Evolutionary conservation across 2,113 vertebrate genomes (phyloP).

Genomic region (Zootoca vivipara): DNA sequence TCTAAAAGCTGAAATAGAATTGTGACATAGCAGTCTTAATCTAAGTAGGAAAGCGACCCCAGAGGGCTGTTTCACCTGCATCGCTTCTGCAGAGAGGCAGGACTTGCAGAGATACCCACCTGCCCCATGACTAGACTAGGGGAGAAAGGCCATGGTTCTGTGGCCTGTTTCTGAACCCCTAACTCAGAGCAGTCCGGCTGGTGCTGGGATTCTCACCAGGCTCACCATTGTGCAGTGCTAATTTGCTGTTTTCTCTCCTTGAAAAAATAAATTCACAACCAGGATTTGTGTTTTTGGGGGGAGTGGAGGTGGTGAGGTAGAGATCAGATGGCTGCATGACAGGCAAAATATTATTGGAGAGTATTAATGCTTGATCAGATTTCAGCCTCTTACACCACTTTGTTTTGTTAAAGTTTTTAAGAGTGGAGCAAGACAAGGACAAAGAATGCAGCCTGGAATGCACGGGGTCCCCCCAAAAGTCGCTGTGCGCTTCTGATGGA

Average conservation of each 20-base stretch:
- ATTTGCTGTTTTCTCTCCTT: not conserved
- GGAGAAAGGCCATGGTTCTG: not conserved
- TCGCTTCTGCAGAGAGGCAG: not conserved
- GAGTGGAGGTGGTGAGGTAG: too few species aligned
- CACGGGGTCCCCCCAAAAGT: constrained; percentile 83
- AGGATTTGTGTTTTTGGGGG: not conserved
- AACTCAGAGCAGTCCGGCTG: not conserved
- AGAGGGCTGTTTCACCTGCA: not conserved
- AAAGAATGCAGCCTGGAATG: constrained; percentile 94
- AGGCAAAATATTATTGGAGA: not conserved
- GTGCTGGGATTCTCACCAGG: not conserved
- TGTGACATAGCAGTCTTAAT: not conserved
- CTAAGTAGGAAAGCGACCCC: not conserved
- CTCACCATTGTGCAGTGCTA: not conserved
- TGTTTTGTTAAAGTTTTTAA: constrained; percentile 82
- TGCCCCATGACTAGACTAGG: not conserved
- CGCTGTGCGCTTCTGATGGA: constrained; percentile 93
- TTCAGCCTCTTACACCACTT: constrained; percentile 9
- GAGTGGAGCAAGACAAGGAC: constrained; percentile 93
- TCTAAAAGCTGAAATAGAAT: not conserved
- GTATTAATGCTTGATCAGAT: not conserved
- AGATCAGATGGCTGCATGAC: not conserved
- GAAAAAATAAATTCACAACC: not conserved
- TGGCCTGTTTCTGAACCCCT: not conserved
- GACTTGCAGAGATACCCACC: not conserved